Percentiles rank a stretch among this genome's conserved stretches.
Evolutionary conservation across 1,140 invertebrate species (phyloP).

Genomic region (Melanaphis sacchari): DNA sequence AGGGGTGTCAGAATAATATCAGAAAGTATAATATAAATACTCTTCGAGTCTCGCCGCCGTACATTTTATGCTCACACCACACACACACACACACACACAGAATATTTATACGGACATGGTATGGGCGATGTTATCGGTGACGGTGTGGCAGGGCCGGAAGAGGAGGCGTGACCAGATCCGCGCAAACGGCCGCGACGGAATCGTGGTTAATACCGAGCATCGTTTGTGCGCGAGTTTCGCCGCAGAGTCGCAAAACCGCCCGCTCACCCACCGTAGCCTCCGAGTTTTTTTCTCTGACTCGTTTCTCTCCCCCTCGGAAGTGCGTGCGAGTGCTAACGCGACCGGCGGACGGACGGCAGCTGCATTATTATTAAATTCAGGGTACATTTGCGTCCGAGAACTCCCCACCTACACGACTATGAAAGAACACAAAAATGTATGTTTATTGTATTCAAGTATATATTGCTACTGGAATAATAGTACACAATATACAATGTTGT

Average conservation of each 20-base stretch:
- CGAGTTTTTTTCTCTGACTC: neutral
- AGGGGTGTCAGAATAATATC: neutral
- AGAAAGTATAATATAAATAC: neutral
- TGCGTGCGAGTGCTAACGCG: neutral
- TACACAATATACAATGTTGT: neutral
- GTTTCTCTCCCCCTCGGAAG: neutral
- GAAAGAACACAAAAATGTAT: neutral
- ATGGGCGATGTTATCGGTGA: neutral
- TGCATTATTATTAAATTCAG: conserved; percentile 38
- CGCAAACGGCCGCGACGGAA: conserved; percentile 20
- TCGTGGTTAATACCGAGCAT: conserved; percentile 31
- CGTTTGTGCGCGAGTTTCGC: neutral
- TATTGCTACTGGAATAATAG: neutral
- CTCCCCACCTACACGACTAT: too few relatives aligned
- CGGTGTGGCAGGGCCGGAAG: neutral
- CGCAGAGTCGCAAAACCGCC: neutral
- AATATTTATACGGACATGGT: neutral
- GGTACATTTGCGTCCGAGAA: too few relatives aligned
- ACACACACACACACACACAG: too few relatives aligned
- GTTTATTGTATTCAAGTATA: neutral
- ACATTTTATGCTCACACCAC: neutral
- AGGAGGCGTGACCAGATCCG: conserved; percentile 33
- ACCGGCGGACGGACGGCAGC: conserved; percentile 20
- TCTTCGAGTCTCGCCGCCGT: neutral
- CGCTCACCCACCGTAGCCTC: neutral